Evolutionary conservation across 2,888 invertebrate species (phyloP).

Genomic region (Arctia plantaginis): DNA sequence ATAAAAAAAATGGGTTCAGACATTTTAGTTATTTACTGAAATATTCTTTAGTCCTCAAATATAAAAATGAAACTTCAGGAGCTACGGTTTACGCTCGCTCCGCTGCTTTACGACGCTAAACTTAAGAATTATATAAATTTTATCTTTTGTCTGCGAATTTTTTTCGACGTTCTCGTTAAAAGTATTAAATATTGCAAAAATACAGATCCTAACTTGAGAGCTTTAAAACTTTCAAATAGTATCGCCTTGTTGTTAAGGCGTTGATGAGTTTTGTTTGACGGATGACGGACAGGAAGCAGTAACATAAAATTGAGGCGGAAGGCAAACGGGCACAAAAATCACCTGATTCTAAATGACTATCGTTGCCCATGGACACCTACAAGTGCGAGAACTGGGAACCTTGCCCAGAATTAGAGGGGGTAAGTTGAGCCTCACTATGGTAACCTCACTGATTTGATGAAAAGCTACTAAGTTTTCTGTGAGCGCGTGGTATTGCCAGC

Average conservation of each 20-base stretch:
- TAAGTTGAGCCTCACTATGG: no score
- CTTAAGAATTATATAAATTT: conserved; percentile 42
- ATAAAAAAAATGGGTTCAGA: not conserved
- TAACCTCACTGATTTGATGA: no score
- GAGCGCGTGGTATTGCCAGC: no score
- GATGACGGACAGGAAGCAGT: not conserved
- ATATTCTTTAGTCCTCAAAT: conserved; percentile 11
- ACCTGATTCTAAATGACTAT: not conserved
- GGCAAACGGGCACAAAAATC: not conserved
- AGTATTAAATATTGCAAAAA: conserved; percentile 30
- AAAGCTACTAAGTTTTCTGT: no score
- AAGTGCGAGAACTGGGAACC: no score
- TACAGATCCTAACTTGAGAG: conserved; percentile 12
- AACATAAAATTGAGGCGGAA: not conserved
- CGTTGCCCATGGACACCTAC: not conserved
- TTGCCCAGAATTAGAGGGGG: no score
- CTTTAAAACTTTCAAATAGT: not conserved
- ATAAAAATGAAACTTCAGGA: conserved; percentile 31
- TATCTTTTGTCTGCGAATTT: conserved; percentile 42
- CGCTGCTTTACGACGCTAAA: conserved; percentile 23
- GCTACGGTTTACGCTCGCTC: conserved; percentile 22
- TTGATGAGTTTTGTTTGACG: conserved; percentile 2
- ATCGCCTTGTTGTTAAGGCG: conserved; percentile 1
- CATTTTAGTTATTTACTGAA: conserved; percentile 14
- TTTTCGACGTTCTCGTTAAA: conserved; percentile 24